phyloP scores from a whole-genome alignment of 2,113 vertebrate species.

The Cyanoderma ruficeps region DNA sequence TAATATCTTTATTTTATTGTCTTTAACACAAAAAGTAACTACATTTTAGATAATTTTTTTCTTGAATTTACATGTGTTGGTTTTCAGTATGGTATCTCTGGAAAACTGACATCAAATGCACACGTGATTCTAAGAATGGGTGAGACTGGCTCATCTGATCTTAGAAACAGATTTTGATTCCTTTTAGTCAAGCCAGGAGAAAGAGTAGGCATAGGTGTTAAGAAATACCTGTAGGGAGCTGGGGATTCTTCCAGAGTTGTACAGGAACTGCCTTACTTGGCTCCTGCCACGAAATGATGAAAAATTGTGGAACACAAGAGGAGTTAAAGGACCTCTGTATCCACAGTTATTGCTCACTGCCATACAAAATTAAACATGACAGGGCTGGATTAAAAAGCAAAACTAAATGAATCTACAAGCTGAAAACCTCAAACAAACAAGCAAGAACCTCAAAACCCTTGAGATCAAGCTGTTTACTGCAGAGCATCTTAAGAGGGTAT shows the following conservation, averaged over 20 bases:
- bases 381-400: not conserved
- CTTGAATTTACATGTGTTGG: not conserved
- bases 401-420: not conserved
- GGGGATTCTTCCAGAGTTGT: not conserved
- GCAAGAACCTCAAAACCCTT: not conserved
- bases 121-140: rapidly evolving
- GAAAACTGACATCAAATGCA: not conserved
- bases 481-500: not conserved
- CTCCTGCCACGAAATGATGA: not conserved
- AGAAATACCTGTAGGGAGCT: not conserved
- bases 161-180: not conserved
- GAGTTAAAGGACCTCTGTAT: not conserved
- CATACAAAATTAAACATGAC: not conserved
- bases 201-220: not conserved
- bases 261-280: not conserved
- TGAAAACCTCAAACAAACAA: not conserved
- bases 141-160: not conserved
- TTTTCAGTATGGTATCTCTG: not conserved
- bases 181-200: not conserved
- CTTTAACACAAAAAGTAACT: not conserved
- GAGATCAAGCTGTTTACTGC: not conserved
- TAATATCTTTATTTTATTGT: not conserved
- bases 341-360: not conserved
- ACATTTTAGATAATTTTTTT: not conserved
- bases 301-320: not conserved